These are phyloP conservation scores for Machimus rusticus DNA, from an alignment of 2,888 invertebrate species.

Conservation along the genomic window DNA sequence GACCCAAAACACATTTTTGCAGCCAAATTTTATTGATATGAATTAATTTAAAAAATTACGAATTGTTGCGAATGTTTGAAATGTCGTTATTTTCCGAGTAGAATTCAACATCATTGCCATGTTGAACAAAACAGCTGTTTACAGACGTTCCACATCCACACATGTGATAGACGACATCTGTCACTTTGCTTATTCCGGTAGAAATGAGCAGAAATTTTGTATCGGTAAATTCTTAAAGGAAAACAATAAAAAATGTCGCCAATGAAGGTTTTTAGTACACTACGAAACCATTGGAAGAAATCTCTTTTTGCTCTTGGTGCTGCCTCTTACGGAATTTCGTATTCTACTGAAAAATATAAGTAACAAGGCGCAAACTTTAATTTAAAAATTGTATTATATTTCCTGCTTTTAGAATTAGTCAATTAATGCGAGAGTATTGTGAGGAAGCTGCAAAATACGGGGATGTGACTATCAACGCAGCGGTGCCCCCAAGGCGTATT, in stretches of 20 bases:
- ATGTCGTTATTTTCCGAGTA: no score
- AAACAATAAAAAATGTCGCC: neutral
- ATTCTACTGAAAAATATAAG: conserved; percentile 76
- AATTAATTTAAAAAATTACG: no score
- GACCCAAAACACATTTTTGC: no score
- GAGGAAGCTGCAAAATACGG: conserved; percentile 79
- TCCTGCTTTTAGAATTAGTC: conserved; percentile 69
- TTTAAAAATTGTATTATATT: neutral
- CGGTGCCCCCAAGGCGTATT: conserved; percentile 73
- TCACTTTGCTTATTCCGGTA: neutral
- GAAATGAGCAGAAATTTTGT: neutral
- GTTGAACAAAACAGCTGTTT: neutral
- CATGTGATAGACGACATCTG: neutral
- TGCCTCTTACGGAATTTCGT: conserved; percentile 75
- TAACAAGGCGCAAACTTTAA: conserved; percentile 65
- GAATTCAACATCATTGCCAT: neutral
- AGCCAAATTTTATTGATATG: no score
- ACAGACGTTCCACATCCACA: neutral
- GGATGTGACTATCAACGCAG: conserved; percentile 68
- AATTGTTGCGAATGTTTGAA: no score
- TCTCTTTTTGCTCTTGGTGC: conserved; percentile 74
- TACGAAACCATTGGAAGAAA: conserved; percentile 83
- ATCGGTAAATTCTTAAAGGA: neutral
- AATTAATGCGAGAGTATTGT: conserved; percentile 82
- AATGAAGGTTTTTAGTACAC: conserved; percentile 7